A percentile compares a stretch with the other conserved stretches of the same genome.
Evolutionary conservation across 2,888 invertebrate genomes (phyloP).

Genomic region (Conistra vaccinii): DNA sequence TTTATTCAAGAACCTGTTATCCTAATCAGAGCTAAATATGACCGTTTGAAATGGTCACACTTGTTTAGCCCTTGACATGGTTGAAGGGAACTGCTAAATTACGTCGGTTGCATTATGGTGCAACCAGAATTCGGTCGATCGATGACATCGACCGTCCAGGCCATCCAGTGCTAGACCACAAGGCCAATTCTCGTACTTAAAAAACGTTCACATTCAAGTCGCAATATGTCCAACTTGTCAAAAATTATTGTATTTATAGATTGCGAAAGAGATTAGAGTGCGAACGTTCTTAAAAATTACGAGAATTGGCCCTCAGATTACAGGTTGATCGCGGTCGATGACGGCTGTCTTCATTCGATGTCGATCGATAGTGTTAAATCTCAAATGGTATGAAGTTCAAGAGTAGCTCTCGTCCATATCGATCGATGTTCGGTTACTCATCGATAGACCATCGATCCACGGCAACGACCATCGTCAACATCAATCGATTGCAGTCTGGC

Average conservation of each 20-base stretch:
- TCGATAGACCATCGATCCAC: neutral
- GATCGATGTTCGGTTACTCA: neutral
- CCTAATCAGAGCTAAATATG: conserved; percentile 9
- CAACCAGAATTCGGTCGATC: neutral
- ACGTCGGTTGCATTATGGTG: conserved; percentile 1
- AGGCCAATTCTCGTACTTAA: too few species aligned
- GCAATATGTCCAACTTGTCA: too few species aligned
- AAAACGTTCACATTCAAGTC: too few species aligned
- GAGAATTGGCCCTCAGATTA: neutral
- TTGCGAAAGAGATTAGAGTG: too few species aligned
- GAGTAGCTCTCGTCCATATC: neutral
- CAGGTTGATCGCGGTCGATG: neutral
- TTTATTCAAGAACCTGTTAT: conserved; percentile 18
- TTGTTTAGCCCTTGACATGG: conserved; percentile 38
- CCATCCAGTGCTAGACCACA: neutral
- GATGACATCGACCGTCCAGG: neutral
- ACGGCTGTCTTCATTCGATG: neutral
- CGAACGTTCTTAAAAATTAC: too few species aligned
- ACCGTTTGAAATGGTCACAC: neutral
- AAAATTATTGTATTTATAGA: too few species aligned
- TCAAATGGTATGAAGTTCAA: neutral
- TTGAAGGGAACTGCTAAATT: conserved; percentile 29
- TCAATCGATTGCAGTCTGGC: neutral
- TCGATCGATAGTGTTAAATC: neutral
- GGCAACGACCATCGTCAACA: neutral